Conservation (phyloP, 2,797 vertebrate species). For the Moxostoma hubbsi region DNA sequence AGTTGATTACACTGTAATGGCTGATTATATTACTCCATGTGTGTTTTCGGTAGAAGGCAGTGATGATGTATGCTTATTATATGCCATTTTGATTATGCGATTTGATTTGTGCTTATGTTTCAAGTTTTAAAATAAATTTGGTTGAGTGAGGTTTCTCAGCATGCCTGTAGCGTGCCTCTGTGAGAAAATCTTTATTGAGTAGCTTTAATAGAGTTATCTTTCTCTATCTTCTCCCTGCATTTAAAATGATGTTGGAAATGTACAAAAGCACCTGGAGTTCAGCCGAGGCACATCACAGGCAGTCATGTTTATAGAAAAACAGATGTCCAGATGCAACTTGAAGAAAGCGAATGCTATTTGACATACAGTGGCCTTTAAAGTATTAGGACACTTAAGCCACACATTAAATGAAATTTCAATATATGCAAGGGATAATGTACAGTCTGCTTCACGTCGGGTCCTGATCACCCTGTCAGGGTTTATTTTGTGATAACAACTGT, state of each 20-base stretch:
- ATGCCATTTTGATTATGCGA: too few relatives aligned
- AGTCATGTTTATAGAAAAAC: too few relatives aligned
- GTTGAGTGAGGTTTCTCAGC: neutral
- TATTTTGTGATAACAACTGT: too few relatives aligned
- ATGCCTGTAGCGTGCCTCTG: neutral
- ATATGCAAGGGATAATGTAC: too few relatives aligned
- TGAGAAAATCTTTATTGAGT: conserved; percentile 3
- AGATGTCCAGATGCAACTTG: too few relatives aligned
- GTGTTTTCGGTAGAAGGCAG: conserved; percentile 4
- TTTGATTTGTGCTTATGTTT: neutral
- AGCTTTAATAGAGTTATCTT: neutral
- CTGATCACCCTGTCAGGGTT: too few relatives aligned
- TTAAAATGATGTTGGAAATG: neutral
- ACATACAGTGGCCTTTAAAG: too few relatives aligned
- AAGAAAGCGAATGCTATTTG: too few relatives aligned
- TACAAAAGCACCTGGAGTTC: neutral
- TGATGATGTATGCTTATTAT: neutral
- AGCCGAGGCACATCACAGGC: too few relatives aligned
- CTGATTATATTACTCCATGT: neutral
- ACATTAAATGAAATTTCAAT: too few relatives aligned
- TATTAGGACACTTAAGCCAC: too few relatives aligned
- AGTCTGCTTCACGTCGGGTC: too few relatives aligned
- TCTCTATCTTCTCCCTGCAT: neutral
- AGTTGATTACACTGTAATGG: conserved; percentile 24
- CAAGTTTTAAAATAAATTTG: conserved; percentile 6